These are phyloP conservation scores for Florisuga fusca DNA, from an alignment of 2,797 vertebrate genomes.

Conservation along the genomic window DNA sequence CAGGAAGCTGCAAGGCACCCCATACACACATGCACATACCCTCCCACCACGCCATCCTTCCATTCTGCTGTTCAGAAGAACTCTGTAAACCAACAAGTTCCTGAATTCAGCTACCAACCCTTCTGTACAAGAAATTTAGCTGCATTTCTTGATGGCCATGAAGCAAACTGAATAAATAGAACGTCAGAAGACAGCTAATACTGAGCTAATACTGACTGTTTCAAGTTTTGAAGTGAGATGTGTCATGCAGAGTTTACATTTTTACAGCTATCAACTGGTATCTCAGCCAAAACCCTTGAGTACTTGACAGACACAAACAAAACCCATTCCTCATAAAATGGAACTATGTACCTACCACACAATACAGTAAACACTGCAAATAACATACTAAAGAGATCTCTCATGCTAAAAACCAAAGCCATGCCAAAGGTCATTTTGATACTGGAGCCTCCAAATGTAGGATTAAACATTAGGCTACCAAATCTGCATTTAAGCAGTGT, in stretches of 20 bases:
- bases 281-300: background rate
- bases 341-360: background rate
- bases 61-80: background rate
- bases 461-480: slow-evolving; percentile 58
- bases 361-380: background rate
- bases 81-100: background rate
- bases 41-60: background rate
- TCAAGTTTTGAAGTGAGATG: background rate
- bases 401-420: background rate
- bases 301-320: background rate
- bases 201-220: background rate
- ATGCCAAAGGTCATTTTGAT: slow-evolving; percentile 47
- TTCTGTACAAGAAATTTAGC: background rate
- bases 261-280: slow-evolving; percentile 3
- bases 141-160: background rate
- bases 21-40: background rate
- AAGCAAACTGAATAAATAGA: background rate
- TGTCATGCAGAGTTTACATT: background rate
- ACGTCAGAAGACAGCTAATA: background rate
- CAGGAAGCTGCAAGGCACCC: background rate
- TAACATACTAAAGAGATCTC: background rate
- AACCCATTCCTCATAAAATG: background rate
- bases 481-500: slow-evolving; percentile 54
- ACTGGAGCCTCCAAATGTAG: slow-evolving; percentile 28
- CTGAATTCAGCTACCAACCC: background rate